Evolutionary conservation across 2,888 invertebrate species (phyloP), one percentile per base, ranked within the genome.

Genomic region (Nomada hirtipes): DNA sequence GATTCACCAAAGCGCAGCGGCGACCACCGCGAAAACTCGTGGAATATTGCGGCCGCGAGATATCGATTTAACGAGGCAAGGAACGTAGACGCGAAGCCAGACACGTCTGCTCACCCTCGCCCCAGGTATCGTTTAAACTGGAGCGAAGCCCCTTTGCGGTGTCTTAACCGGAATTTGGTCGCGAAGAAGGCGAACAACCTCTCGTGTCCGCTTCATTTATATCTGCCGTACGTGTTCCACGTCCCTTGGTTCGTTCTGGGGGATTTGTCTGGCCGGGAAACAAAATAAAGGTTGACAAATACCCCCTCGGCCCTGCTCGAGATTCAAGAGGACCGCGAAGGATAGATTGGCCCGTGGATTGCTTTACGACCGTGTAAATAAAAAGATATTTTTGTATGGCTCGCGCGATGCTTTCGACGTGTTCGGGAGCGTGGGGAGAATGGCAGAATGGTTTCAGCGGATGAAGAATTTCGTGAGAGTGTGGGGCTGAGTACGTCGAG

Each of bases 151-250:
- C 70, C 53, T 76, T 82, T 59, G 69, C 60, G 64, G 64, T 68
- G 85, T 80, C 85, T 85, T 84, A 79, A 82, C 84, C 72, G 73
- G 84, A 85, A 84, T 85, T 85, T 78, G 75, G 76, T 61, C 63
- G 76, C 60, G 52, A 23, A 15, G 76, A 68, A 60, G 73, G 82
- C 77, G 83, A 82, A 77, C 65, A 77, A 83, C 77, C 82, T 78
- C 77, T 78, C 77, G 52, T 2, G 60, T 36, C 52, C 57, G 50
- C 29, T 73, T 82, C 77, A 64, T 78, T 78, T 74, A 72, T 83
- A 76, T 83, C 68, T 26, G 26, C 20, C 42, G 68, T 82, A 68
- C 57, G 76, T 65, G 81, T 70, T 26, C 60, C 74, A 59, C 53
- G 69, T 80, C 52, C 42, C 60, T 29, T 23, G 42, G 50, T 57